Base-by-base conservation (phyloP, 2,797 vertebrate species). In the Poecilia gillii region DNA sequence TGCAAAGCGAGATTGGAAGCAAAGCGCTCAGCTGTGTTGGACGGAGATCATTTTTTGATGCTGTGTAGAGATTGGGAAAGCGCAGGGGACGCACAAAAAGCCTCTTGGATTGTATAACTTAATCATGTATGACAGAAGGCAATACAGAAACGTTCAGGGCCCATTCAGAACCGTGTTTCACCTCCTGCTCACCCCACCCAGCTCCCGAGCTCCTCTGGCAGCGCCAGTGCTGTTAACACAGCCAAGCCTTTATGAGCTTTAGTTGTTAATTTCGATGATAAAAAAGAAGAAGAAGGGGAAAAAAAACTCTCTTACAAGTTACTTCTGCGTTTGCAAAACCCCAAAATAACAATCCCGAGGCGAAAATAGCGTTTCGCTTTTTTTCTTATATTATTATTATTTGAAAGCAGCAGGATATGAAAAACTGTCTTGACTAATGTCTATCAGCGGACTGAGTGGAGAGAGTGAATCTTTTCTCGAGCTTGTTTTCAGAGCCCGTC, bases 401-500 rank as follows among this genome's bases (percentile, higher is more conserved):
- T 85, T 80, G 12, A 18, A 80, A 72, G 74, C 1, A 13, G 51
- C 57, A 77, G 46, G 74, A 78, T 70, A 70, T 45, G 66, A 79
- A 84, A 81, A 74, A 43, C 78, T 81, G 46, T 64, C 86, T 80
- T 79, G 79, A 89, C 76, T 25, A 45, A 88, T 79, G 79, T 81
- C 70, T 84, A 82, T 87, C 36, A 45, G 89, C 79, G 71, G 90
- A 87, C 87, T 89, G 88, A 66, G 46, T 82, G 85, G 77, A 76
- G 36, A 81, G 49, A 74, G 1, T 78, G 82, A 89, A 85, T 82
- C 25, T 70, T 87, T 93, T 85, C 89, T 87, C 82, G 78, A 62
- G 88, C 87, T 89, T 90, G 80, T 92, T 94, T 94, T 93, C 85
- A 88, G 93, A 90, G 66, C 91, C 93, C 93, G 81, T 92, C 84